Base-by-base conservation (phyloP, 2,113 vertebrate species). In the Engystomops pustulosus region DNA sequence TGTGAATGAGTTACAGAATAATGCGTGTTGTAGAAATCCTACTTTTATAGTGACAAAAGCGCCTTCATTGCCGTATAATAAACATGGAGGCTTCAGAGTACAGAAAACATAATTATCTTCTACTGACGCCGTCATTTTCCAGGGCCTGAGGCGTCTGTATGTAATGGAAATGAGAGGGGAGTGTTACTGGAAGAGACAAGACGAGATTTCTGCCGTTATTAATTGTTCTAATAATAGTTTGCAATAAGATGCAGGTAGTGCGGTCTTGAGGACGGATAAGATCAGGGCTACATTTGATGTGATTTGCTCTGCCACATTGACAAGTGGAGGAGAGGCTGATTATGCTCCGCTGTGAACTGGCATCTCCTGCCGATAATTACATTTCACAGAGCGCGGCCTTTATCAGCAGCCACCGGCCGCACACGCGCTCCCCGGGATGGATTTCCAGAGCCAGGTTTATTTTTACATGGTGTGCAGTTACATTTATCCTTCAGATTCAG, bases 221-320 rank as follows among this genome's bases (percentile, higher is more conserved):
- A 81, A 88, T 84, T 87, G 79, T 69, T 6, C 41, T 89, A 83
- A 84, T 90, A 90, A 88, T 86, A 89, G 82, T 83, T 76, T 87
- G 65, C 36, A 65, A 87, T 72, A 88, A 87, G 87, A 62, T 81
- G 62, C 86, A 88, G 83, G 78, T 84, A 84, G 86, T 27, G n/a
- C n/a, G n/a, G n/a, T n/a, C n/a, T n/a, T 82, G 85, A 87, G 79
- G 70, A 41, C 75, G 53, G 74, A 86, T 88, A 86, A 81, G 75
- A 87, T 76, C 34, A 79, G 79, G 30, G 32, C 58, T 27, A 78
- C 75, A 4, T 87, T 25, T 81, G 86, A 86, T 88, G 41, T 86
- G 78, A 78, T 78, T 82, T 79, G 87, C 55, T 79, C 18, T 58
- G 44, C 86, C 2, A 0, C 75, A 86, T 70, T 78, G 68, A 87